Evolutionary conservation across 30 jellyfish, hydroid and myxozoan species (phyloP).

Genomic region (Sanderia malayensis): DNA sequence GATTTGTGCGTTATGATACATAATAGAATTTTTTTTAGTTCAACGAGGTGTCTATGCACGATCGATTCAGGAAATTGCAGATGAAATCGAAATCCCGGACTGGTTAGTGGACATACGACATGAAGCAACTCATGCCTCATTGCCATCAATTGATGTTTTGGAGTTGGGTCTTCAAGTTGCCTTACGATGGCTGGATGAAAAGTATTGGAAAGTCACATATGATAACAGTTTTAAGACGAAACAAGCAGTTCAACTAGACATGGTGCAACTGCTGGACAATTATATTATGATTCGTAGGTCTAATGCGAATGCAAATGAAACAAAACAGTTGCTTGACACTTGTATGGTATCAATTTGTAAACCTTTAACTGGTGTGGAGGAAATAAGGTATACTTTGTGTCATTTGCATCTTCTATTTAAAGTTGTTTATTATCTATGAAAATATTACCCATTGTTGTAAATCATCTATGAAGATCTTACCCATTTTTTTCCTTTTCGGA

Average conservation of each 20-base stretch:
- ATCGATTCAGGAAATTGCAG: conserved; percentile 83
- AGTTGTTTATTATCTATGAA: no score
- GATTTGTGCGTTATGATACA: no score
- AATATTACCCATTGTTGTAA: no score
- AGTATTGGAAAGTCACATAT: conserved; percentile 74
- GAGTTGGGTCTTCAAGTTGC: conserved; percentile 55
- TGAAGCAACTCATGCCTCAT: conserved; percentile 82
- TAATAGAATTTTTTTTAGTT: conserved; percentile 35
- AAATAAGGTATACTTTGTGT: neutral
- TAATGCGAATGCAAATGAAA: neutral
- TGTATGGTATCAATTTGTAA: neutral
- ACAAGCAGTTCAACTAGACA: neutral
- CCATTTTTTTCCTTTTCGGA: neutral
- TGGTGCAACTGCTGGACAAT: conserved; percentile 16
- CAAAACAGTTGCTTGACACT: neutral
- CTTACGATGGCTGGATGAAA: conserved; percentile 61
- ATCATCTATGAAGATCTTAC: neutral
- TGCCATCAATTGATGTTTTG: conserved; percentile 70
- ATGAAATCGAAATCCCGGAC: conserved; percentile 78
- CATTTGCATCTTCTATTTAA: no score
- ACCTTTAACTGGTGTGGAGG: neutral
- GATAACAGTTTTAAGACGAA: neutral
- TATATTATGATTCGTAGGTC: conserved; percentile 20
- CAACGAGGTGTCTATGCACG: conserved; percentile 93
- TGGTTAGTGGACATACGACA: conserved; percentile 96